Percentiles rank a stretch among this genome's conserved stretches.
phyloP scores from a whole-genome alignment of 2,113 vertebrate species.

The Plecotus auritus region DNA sequence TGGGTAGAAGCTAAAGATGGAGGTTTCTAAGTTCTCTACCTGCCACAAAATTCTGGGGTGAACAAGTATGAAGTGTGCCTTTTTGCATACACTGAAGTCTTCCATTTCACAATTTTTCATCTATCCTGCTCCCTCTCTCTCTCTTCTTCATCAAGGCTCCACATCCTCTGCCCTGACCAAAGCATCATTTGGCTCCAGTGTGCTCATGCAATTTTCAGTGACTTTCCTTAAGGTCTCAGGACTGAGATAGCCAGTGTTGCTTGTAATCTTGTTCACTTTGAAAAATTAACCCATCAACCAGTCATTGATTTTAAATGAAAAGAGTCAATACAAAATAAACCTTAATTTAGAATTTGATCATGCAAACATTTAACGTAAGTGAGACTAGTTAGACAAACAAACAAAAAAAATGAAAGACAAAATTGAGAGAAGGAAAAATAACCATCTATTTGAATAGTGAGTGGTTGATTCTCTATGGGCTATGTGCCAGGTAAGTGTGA shows the following conservation, averaged over 20 bases:
- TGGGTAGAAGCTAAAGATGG: not conserved
- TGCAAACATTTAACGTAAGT: not conserved
- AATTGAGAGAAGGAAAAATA: not conserved
- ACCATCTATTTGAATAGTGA: not conserved
- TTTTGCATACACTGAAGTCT: not conserved
- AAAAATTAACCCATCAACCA: not conserved
- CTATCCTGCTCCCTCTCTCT: not conserved
- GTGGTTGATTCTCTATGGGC: not conserved
- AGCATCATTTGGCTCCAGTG: not conserved
- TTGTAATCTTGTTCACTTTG: not conserved
- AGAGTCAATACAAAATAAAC: not conserved
- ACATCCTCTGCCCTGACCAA: not conserved
- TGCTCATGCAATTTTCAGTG: not conserved
- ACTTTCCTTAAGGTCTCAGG: not conserved
- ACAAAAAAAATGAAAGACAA: not conserved
- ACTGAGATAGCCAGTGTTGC: not conserved
- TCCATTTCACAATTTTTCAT: not conserved
- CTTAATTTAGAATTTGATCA: not conserved
- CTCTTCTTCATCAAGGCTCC: not conserved
- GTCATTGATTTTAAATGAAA: not conserved
- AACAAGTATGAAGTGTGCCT: not conserved
- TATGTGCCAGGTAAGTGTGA: not conserved
- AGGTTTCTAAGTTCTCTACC: not conserved
- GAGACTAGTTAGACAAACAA: not conserved
- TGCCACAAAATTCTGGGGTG: not conserved